Base-by-base conservation (phyloP, 2,888 invertebrate genomes). In the Arrhopalites spinosus region DNA sequence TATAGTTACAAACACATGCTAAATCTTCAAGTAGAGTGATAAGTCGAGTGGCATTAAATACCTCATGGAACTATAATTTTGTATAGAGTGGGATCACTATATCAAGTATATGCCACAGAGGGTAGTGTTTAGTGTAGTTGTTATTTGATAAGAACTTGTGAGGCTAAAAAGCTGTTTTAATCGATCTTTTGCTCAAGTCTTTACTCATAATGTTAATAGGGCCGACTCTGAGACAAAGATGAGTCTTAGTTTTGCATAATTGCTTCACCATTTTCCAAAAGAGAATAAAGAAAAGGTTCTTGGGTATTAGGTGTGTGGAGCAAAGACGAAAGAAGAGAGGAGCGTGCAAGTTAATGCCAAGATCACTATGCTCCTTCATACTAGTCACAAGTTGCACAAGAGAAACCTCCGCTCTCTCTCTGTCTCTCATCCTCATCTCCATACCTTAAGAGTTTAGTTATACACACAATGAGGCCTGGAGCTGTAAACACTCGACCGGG, bases 221-320 rank as follows among this genome's bases (percentile, higher is more conserved):
- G 71, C 71, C 43, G 71, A 72, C 71, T n/a, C 61, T 72, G 71
- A 72, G 43, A 72, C 71, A 72, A 72, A 72, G 71, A 3, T 70
- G 70, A 70, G 71, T 59, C 71, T 61, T 43, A 72, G 71, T 61
- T 72, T 72, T 72, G 61, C 71, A 72, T 72, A 72, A 72, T 72
- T 72, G 61, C 71, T 72, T 59, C 61, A 30, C 53, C 36, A 23
- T 69, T 30, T 7, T 30, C 63, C 30, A 25, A 25, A 3, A 36
- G 11, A 36, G 36, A 36, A 11, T 7, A 36, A 11, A 36, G 36
- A 36, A 36, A n/a, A n/a, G n/a, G n/a, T n/a, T n/a, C n/a, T n/a
- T n/a, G n/a, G 36, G 36, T 36, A 3, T 36, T 36, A 36, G 36
- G 36, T 36, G 36, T 36, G 36, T 36, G 36, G n/a, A n/a, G n/a